Conservation (phyloP, 2,888 invertebrate genomes). For the Hymenopus coronatus region DNA sequence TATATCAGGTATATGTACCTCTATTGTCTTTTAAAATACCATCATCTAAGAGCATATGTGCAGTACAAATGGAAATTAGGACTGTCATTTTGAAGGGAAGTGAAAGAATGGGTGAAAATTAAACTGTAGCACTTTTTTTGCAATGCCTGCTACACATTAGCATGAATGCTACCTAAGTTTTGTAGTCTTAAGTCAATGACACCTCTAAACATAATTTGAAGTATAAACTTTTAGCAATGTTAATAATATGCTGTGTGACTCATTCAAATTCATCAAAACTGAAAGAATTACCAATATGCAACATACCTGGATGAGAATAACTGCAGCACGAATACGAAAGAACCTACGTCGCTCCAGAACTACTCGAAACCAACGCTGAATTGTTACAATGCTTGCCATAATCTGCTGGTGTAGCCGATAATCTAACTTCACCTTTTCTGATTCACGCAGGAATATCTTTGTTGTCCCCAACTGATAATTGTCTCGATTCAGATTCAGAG, state of each 20-base stretch:
- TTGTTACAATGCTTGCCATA: slow-evolving; percentile 85
- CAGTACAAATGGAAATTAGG: too few species aligned
- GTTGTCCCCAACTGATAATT: slow-evolving; percentile 87
- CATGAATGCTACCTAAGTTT: too few species aligned
- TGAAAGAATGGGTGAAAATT: too few species aligned
- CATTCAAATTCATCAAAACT: background rate
- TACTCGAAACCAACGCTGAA: slow-evolving; percentile 88
- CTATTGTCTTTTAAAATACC: too few species aligned
- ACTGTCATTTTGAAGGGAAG: too few species aligned
- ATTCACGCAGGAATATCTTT: slow-evolving; percentile 92
- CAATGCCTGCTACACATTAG: too few species aligned
- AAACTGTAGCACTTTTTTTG: too few species aligned
- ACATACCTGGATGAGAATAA: slow-evolving; percentile 63
- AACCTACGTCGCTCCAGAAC: slow-evolving; percentile 58
- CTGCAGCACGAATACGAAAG: slow-evolving; percentile 68
- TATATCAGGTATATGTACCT: too few species aligned
- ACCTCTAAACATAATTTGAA: background rate
- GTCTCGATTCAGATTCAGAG: slow-evolving; percentile 79
- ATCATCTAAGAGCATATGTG: too few species aligned
- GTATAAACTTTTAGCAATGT: background rate
- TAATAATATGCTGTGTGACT: background rate
- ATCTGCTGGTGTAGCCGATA: slow-evolving; percentile 90
- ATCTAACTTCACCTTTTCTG: slow-evolving; percentile 89
- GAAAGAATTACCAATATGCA: too few species aligned
- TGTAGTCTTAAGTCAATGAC: background rate